Conservation (phyloP, 2,888 invertebrate genomes). For the Petrolisthes cinctipes region DNA sequence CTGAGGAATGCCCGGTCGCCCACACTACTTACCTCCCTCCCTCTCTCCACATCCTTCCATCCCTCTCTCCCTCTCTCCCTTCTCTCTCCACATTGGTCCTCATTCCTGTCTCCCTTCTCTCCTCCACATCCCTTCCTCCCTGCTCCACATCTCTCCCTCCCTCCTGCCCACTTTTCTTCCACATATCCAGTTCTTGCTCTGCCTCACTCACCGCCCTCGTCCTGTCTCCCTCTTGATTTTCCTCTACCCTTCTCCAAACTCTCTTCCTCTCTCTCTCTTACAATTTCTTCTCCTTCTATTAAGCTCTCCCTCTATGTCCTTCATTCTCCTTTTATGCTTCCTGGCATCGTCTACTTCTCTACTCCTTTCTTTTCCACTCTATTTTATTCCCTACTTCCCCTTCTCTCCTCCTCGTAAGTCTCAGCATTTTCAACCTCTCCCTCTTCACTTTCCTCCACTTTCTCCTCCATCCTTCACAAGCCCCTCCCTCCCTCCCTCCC, state of each 20-base stretch:
- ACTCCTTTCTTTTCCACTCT: too few relatives aligned
- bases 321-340: too few relatives aligned
- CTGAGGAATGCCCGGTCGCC: background rate
- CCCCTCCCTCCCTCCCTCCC: too few relatives aligned
- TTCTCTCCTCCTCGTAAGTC: too few relatives aligned
- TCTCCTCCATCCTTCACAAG: too few relatives aligned
- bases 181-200: background rate
- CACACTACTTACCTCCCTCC: background rate
- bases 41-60: background rate
- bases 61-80: background rate
- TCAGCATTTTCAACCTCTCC: too few relatives aligned
- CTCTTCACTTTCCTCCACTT: too few relatives aligned
- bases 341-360: too few relatives aligned
- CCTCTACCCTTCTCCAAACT: background rate
- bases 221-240: background rate
- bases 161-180: background rate
- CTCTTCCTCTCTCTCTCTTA: background rate
- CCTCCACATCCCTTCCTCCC: background rate
- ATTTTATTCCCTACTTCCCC: too few relatives aligned
- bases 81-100: background rate
- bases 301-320: too few relatives aligned
- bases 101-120: background rate
- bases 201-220: background rate
- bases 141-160: conserved; percentile 16
- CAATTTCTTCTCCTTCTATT: background rate